These are phyloP conservation scores for Argentina silus DNA, from an alignment of 2,797 vertebrate genomes.

Conservation along the genomic window DNA sequence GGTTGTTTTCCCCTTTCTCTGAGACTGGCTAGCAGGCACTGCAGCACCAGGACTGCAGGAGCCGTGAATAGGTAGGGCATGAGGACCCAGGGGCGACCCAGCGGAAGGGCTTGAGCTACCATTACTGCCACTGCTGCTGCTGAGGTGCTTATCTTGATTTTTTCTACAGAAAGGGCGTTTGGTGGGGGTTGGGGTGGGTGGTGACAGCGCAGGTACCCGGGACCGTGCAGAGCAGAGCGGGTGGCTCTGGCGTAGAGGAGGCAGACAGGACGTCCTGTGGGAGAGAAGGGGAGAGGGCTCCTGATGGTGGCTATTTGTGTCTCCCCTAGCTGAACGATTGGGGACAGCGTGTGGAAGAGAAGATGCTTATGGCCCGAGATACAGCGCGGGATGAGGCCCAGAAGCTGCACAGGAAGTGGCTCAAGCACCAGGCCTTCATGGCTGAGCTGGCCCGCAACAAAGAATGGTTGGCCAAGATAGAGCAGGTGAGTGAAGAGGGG, in stretches of 20 bases:
- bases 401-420: constrained; percentile 96
- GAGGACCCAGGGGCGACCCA: constrained; percentile 78
- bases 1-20: constrained; percentile 67
- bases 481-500: constrained; percentile 81
- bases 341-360: constrained; percentile 81
- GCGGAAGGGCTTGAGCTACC: constrained; percentile 75
- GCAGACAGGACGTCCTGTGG: constrained; percentile 77
- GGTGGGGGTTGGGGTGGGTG: constrained; percentile 70
- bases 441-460: constrained; percentile 94
- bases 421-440: constrained; percentile 97
- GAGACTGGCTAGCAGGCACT: constrained; percentile 80
- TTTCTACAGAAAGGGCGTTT: constrained; percentile 68
- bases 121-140: constrained; percentile 73
- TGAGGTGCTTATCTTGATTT: constrained; percentile 81
- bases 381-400: constrained; percentile 93
- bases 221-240: constrained; percentile 68
- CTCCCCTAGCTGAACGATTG: constrained; percentile 77
- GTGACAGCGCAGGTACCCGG: constrained; percentile 71
- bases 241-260: constrained; percentile 56
- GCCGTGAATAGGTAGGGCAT: constrained; percentile 78
- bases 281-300: constrained; percentile 64
- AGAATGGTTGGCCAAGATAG: constrained; percentile 94
- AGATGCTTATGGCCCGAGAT: constrained; percentile 95
- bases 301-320: constrained; percentile 81
- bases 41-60: constrained; percentile 83